Evolutionary conservation across 2,797 vertebrate species (phyloP).

Genomic region (Heteromormyrus szaboi): DNA sequence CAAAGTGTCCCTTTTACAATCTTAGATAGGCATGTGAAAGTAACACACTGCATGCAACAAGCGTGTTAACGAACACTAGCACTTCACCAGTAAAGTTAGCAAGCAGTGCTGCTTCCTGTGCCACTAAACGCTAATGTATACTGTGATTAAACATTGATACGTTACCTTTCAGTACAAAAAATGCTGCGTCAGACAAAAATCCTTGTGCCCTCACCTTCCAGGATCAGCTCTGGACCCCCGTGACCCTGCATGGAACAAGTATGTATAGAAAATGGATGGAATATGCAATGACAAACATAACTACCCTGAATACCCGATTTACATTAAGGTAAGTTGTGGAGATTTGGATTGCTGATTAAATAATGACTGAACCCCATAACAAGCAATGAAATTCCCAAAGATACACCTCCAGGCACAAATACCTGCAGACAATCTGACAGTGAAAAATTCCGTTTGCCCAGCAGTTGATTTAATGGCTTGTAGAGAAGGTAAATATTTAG

Average conservation of each 20-base stretch:
- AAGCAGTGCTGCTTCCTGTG: not conserved
- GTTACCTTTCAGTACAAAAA: not conserved
- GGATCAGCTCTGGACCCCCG: not conserved
- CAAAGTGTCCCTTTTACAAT: not conserved
- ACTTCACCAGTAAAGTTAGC: not conserved
- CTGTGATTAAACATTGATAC: not conserved
- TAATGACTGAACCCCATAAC: not conserved
- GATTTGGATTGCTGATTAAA: not conserved
- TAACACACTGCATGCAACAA: not conserved
- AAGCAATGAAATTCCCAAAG: not conserved
- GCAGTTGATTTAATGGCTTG: not conserved
- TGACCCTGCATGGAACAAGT: not conserved
- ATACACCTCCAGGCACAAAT: not conserved
- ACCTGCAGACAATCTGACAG: not conserved
- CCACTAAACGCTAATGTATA: not conserved
- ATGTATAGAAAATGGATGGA: not conserved
- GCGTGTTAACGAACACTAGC: not conserved
- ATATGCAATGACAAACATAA: not conserved
- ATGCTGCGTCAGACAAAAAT: not conserved
- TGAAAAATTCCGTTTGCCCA: not conserved
- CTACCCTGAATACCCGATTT: not conserved
- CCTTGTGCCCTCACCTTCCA: not conserved
- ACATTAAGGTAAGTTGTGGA: not conserved
- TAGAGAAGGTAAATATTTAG: constrained; percentile 1
- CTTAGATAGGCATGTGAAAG: not conserved